A percentile compares a stretch with the other conserved stretches of the same genome.
Evolutionary conservation across 2,888 invertebrate genomes (phyloP).

Genomic region (Cremastobaeus sp.): DNA sequence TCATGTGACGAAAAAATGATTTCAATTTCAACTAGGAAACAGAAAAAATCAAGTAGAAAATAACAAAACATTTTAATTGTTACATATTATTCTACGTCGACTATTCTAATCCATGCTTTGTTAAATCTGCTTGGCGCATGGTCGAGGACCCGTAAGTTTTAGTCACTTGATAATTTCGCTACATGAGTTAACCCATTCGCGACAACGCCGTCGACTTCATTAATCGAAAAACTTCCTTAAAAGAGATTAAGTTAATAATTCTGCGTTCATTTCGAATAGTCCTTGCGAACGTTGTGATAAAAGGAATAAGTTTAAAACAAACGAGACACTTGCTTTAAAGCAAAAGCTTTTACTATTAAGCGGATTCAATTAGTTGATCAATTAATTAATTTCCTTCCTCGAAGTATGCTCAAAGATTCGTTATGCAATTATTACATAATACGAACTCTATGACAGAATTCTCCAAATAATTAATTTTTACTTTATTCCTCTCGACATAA

Average conservation of each 20-base stretch:
- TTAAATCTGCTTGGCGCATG: conserved; percentile 25
- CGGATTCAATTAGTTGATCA: too few relatives aligned
- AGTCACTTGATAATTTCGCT: conserved; percentile 44
- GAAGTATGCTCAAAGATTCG: too few relatives aligned
- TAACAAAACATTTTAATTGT: conserved; percentile 24
- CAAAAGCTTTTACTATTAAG: too few relatives aligned
- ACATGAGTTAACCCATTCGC: conserved; percentile 44
- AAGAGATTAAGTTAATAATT: conserved; percentile 43
- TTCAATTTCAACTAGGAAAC: background rate
- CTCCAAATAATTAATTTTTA: too few relatives aligned
- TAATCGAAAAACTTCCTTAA: conserved; percentile 43
- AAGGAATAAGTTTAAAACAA: conserved; percentile 18
- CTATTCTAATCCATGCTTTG: conserved; percentile 37
- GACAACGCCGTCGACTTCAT: conserved; percentile 30
- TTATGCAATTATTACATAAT: too few relatives aligned
- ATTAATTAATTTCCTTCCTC: too few relatives aligned
- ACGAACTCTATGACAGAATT: too few relatives aligned
- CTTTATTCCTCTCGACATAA: too few relatives aligned
- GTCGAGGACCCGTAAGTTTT: conserved; percentile 36
- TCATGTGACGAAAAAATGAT: too few relatives aligned
- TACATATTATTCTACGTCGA: conserved; percentile 23
- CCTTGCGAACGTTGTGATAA: conserved; percentile 13
- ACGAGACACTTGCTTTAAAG: conserved; percentile 8
- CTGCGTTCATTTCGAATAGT: conserved; percentile 26
- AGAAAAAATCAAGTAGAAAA: too few relatives aligned